A percentile compares a stretch with the other conserved stretches of the same genome.
Conservation (phyloP, 2,797 vertebrate species). For the Erpetoichthys calabaricus region DNA sequence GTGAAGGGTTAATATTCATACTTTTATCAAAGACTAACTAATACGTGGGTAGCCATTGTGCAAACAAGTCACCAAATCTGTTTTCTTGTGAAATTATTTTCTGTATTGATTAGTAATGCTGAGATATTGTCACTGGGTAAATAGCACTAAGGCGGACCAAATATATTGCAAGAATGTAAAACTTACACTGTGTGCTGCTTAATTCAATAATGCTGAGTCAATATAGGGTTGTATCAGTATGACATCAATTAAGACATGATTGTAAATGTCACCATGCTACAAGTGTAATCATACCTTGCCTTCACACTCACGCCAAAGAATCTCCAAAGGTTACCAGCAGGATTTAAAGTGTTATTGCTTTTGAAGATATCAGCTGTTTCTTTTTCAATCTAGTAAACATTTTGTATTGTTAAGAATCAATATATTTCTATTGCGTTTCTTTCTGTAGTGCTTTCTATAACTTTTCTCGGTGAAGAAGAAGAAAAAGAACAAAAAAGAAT, state of each 20-base stretch:
- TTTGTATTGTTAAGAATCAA: constrained; percentile 44
- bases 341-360: constrained; percentile 34
- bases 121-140: too few species aligned
- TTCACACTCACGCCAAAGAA: constrained; percentile 36
- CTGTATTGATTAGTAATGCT: too few species aligned
- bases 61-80: too few species aligned
- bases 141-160: too few species aligned
- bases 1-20: too few species aligned
- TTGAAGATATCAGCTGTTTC: constrained; percentile 21
- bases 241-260: neutral
- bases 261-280: constrained; percentile 25
- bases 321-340: constrained; percentile 38
- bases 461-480: too few species aligned
- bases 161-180: too few species aligned
- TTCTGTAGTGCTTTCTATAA: neutral
- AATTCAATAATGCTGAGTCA: constrained; percentile 1
- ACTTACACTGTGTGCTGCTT: neutral
- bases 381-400: constrained; percentile 24
- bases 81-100: too few species aligned
- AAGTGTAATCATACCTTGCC: constrained; percentile 33
- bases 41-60: too few species aligned
- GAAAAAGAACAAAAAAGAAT: too few species aligned
- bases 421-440: constrained; percentile 39
- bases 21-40: too few species aligned
- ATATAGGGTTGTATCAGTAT: neutral